Conservation (phyloP, 2,797 vertebrate species). For the Lutra lutra region DNA sequence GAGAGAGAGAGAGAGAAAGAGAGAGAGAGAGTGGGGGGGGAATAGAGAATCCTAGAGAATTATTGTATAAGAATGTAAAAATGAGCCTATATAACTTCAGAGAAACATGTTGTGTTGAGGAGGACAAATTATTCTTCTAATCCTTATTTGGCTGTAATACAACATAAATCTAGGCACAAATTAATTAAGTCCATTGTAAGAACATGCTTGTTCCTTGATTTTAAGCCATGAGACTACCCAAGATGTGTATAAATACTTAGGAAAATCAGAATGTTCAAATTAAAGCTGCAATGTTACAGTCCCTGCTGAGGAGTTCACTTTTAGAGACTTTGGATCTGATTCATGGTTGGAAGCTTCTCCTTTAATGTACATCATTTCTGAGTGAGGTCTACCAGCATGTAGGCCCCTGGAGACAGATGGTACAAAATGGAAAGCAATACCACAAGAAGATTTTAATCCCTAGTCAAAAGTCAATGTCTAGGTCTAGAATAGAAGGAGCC, state of each 20-base stretch:
- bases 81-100: background rate
- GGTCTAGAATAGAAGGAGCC: background rate
- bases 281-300: background rate
- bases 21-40: too few species aligned
- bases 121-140: slow-evolving; percentile 33
- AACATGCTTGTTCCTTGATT: background rate
- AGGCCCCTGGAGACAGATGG: background rate
- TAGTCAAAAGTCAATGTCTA: background rate
- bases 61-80: background rate
- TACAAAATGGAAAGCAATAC: background rate
- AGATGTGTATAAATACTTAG: background rate
- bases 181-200: slow-evolving; percentile 19
- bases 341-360: background rate
- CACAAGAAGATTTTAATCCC: background rate
- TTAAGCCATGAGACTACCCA: background rate
- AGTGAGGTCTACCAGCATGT: background rate
- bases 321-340: background rate
- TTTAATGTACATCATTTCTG: background rate
- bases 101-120: background rate
- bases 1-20: background rate
- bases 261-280: background rate
- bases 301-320: background rate
- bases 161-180: slow-evolving; percentile 45
- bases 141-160: background rate
- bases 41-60: background rate